These are phyloP conservation scores for Andrena marginata DNA, from an alignment of 2,888 invertebrate species.

Conservation along the genomic window DNA sequence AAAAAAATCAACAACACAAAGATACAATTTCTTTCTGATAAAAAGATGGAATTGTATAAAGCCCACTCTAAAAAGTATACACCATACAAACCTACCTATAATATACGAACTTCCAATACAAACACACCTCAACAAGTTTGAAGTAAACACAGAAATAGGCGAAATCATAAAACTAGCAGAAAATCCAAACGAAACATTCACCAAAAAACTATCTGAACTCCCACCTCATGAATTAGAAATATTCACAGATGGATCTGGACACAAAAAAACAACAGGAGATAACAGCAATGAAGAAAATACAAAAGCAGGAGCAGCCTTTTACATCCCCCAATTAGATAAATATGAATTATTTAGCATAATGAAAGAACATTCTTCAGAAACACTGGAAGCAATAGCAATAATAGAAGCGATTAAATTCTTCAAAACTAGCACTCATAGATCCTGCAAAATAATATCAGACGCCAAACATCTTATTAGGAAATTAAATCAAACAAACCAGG, in stretches of 20 bases:
- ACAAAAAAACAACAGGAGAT: neutral
- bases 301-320: neutral
- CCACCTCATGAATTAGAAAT: neutral
- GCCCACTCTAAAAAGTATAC: neutral
- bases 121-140: neutral
- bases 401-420: too few species aligned
- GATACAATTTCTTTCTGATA: constrained; percentile 3
- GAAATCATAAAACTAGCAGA: neutral
- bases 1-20: neutral
- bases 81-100: neutral
- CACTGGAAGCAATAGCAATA: neutral
- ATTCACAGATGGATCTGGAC: neutral
- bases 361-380: neutral
- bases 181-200: neutral
- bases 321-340: neutral
- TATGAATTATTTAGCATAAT: neutral
- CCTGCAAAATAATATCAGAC: neutral
- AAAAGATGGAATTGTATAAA: neutral
- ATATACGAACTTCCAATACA: neutral
- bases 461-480: neutral
- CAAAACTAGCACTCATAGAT: neutral
- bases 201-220: neutral
- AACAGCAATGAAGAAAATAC: neutral
- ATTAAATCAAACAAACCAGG: neutral
- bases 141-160: neutral